Evolutionary conservation across 2,113 vertebrate species (phyloP).

Genomic region (Chloropsis hardwickii): DNA sequence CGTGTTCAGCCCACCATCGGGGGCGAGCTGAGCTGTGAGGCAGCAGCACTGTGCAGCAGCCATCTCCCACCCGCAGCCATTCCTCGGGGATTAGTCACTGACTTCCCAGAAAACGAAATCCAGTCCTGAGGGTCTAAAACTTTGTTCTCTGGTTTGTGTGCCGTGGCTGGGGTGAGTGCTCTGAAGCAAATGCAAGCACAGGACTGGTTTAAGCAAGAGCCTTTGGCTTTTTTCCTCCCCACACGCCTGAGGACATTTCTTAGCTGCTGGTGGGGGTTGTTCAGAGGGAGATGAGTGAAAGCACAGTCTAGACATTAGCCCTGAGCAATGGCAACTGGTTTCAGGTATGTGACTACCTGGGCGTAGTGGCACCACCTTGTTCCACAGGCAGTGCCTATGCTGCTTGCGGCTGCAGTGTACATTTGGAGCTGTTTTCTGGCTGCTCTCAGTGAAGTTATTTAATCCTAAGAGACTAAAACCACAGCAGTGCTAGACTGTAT

Average conservation of each 20-base stretch:
- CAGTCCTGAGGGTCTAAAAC: not conserved
- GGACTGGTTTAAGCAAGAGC: not conserved
- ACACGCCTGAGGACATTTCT: not conserved
- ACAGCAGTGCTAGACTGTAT: not conserved
- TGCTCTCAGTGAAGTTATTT: not conserved
- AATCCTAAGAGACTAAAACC: not conserved
- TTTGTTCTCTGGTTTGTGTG: not conserved
- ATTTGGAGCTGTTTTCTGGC: not conserved
- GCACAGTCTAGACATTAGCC: not conserved
- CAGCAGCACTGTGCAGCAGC: not conserved
- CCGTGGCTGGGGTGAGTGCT: not conserved
- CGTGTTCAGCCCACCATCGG: not conserved
- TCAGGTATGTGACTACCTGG: not conserved
- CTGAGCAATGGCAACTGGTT: not conserved
- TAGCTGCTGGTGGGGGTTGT: accelerated
- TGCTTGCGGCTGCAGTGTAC: not conserved
- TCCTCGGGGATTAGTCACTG: constrained; percentile 25
- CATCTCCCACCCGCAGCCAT: not conserved
- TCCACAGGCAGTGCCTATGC: not conserved
- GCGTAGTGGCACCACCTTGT: not conserved
- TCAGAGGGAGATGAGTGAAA: not conserved
- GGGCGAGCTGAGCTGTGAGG: not conserved
- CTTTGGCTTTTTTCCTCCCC: not conserved
- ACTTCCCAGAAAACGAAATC: not conserved
- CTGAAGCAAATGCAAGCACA: not conserved